Evolutionary conservation across 2,113 vertebrate species (phyloP).

Genomic region (Charina bottae): DNA sequence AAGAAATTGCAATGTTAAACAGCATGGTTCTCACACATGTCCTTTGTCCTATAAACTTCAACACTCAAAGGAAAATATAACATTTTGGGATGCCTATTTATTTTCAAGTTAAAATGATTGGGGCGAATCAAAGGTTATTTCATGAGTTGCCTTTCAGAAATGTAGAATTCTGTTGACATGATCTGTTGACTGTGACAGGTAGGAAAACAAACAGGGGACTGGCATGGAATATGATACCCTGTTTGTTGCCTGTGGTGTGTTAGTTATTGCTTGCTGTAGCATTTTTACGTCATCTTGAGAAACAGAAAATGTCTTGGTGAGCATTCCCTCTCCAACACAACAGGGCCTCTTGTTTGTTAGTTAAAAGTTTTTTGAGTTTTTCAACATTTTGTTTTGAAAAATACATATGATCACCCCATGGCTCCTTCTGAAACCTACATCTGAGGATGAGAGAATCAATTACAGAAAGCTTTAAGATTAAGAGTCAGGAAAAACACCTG

Average conservation of each 20-base stretch:
- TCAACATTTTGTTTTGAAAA: slow-evolving; percentile 76
- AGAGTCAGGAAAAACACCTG: slow-evolving; percentile 42
- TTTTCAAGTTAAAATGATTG: slow-evolving; percentile 28
- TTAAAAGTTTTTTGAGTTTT: slow-evolving; percentile 68
- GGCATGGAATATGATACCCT: slow-evolving; percentile 34
- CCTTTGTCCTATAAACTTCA: not conserved
- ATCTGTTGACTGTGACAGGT: slow-evolving; percentile 47
- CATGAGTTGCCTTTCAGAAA: slow-evolving; percentile 40
- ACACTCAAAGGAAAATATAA: not conserved
- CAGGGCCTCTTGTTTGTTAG: slow-evolving; percentile 63
- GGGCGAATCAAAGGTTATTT: slow-evolving; percentile 39
- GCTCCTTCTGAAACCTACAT: slow-evolving; percentile 64
- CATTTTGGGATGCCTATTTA: not conserved
- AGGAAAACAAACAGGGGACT: slow-evolving; percentile 31
- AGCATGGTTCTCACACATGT: not conserved
- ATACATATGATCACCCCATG: slow-evolving; percentile 74
- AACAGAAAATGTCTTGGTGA: slow-evolving; percentile 67
- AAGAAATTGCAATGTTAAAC: not conserved
- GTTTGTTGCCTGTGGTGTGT: slow-evolving; percentile 43
- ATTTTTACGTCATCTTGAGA: slow-evolving; percentile 69
- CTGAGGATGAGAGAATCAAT: slow-evolving; percentile 65
- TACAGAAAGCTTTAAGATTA: slow-evolving; percentile 65
- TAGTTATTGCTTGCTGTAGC: slow-evolving; percentile 61
- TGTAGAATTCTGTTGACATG: slow-evolving; percentile 39
- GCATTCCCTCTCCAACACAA: slow-evolving; percentile 62